Percentiles rank a stretch among this genome's conserved stretches.
phyloP scores from a whole-genome alignment of 2,888 invertebrate genomes.

The Diaprepes abbreviatus region DNA sequence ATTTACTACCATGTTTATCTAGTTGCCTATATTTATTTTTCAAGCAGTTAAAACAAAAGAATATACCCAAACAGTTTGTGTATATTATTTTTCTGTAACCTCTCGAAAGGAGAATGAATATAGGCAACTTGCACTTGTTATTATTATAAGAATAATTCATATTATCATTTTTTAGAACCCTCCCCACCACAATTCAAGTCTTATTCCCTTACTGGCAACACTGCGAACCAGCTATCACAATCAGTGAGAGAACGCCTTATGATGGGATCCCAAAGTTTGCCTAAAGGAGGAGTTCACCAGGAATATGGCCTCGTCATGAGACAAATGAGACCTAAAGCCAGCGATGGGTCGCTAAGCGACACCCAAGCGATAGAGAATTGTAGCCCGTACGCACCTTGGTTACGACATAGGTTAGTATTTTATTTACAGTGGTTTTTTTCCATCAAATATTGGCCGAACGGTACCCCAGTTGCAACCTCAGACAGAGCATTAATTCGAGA shows the following conservation, averaged over 20 bases:
- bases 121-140: no score
- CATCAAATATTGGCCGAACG: no score
- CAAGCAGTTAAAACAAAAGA: no score
- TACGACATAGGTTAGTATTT: constrained; percentile 79
- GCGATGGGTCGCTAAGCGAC: constrained; percentile 88
- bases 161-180: constrained; percentile 70
- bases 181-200: constrained; percentile 86
- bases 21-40: no score
- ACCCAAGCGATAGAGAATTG: constrained; percentile 88
- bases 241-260: constrained; percentile 86
- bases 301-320: constrained; percentile 66
- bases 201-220: constrained; percentile 86
- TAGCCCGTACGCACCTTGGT: constrained; percentile 88
- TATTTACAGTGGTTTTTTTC: no score
- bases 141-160: no score
- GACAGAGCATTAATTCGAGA: no score
- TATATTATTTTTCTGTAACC: no score
- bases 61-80: no score
- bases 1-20: no score
- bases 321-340: constrained; percentile 67
- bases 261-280: constrained; percentile 89
- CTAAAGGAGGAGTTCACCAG: constrained; percentile 73
- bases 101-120: no score
- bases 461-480: no score
- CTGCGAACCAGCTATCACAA: constrained; percentile 88